phyloP scores from a whole-genome alignment of 2,113 vertebrate genomes.

The Suricata suricatta region DNA sequence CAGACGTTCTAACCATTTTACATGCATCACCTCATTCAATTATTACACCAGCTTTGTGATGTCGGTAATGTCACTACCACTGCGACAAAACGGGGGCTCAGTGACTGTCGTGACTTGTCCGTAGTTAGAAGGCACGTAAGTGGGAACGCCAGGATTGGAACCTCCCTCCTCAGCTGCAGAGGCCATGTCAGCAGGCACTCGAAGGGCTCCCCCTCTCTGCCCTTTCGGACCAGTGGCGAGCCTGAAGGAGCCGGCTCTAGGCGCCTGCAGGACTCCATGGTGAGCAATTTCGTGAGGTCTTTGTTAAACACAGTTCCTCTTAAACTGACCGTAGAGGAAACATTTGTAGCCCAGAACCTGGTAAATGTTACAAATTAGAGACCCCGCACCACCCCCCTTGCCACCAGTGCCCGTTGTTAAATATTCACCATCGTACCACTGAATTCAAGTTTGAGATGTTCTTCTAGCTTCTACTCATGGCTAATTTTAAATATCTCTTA shows the following conservation, averaged over 20 bases:
- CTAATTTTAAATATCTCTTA: not conserved
- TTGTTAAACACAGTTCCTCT: not conserved
- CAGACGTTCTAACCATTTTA: not conserved
- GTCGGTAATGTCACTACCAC: not conserved
- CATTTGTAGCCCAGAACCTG: not conserved
- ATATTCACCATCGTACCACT: not conserved
- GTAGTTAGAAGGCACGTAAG: not conserved
- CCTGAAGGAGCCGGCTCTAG: too few species aligned
- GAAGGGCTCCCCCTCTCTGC: not conserved
- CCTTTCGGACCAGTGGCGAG: too few species aligned
- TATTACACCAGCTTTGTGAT: not conserved
- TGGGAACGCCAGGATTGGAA: not conserved
- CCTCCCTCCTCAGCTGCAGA: not conserved
- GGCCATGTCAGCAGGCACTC: not conserved
- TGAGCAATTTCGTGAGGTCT: not conserved
- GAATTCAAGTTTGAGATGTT: not conserved
- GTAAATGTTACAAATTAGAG: not conserved
- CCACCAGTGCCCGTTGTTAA: not conserved
- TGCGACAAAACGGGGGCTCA: not conserved
- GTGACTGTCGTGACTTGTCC: not conserved
- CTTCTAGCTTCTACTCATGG: not conserved
- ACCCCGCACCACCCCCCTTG: too few species aligned
- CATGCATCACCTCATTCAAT: not conserved
- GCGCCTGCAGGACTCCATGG: not conserved
- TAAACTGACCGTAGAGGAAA: not conserved